These are phyloP conservation scores for Melanotus villosus DNA, from an alignment of 2,888 invertebrate species.

Conservation along the genomic window DNA sequence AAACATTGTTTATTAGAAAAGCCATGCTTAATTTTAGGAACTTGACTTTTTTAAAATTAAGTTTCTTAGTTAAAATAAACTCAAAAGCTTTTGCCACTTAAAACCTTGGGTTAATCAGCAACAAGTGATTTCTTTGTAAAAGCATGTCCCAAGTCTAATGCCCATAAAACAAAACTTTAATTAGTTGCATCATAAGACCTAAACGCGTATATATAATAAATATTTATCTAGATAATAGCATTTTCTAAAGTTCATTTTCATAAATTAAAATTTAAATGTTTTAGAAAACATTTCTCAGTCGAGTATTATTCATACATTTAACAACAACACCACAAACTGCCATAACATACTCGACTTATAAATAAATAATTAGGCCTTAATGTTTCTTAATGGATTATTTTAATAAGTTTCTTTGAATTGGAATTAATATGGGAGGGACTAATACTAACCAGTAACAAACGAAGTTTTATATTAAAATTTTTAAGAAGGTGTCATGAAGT, in stretches of 20 bases:
- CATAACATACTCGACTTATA: background rate
- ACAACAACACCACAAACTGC: background rate
- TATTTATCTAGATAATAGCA: slow-evolving; percentile 12
- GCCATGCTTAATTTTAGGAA: too few relatives aligned
- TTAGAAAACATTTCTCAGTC: background rate
- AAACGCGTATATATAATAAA: background rate
- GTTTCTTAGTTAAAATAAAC: too few relatives aligned
- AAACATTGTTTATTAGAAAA: too few relatives aligned
- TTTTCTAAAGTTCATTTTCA: slow-evolving; percentile 9
- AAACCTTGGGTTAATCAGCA: too few relatives aligned
- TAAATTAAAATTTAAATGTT: slow-evolving; percentile 23
- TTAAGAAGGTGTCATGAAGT: background rate
- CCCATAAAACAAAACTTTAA: slow-evolving; percentile 4
- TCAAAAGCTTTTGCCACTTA: too few relatives aligned
- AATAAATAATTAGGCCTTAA: slow-evolving; percentile 17
- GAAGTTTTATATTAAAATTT: too few relatives aligned
- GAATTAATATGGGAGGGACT: background rate
- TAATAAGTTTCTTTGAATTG: slow-evolving; percentile 5
- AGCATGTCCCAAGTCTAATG: too few relatives aligned
- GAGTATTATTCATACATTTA: background rate
- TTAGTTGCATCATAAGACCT: slow-evolving; percentile 6
- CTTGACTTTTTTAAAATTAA: too few relatives aligned
- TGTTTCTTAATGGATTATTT: slow-evolving; percentile 8
- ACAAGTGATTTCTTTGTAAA: too few relatives aligned
- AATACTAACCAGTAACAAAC: too few relatives aligned